phyloP scores from a whole-genome alignment of 2,113 vertebrate genomes.

The Oncorhynchus kisutch region DNA sequence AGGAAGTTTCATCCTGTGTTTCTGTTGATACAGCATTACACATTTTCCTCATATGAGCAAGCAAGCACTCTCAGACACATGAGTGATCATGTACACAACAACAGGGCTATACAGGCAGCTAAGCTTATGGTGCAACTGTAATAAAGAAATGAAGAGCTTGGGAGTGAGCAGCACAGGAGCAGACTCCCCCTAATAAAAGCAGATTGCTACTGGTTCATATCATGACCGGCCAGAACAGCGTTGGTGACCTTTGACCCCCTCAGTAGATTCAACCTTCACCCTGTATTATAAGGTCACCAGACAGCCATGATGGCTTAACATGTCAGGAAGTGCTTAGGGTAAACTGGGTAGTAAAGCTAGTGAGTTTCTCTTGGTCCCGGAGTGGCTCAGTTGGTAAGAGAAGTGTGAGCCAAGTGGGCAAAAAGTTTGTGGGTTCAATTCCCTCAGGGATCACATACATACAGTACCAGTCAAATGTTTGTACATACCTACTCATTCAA shows the following conservation, averaged over 20 bases:
- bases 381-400: no score
- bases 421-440: no score
- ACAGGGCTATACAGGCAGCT: slow-evolving; percentile 9
- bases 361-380: no score
- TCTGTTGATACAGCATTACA: background rate
- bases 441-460: no score
- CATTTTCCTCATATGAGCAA: background rate
- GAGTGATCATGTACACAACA: background rate
- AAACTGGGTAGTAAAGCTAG: no score
- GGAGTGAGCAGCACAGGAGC: slow-evolving; percentile 12
- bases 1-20: background rate
- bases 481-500: no score
- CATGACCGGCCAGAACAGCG: slow-evolving; percentile 53
- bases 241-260: slow-evolving; percentile 46
- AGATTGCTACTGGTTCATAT: slow-evolving; percentile 53
- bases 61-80: slow-evolving; percentile 9
- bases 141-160: slow-evolving; percentile 46
- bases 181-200: slow-evolving; percentile 39
- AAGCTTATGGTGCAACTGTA: slow-evolving; percentile 31
- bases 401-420: no score
- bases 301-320: no score
- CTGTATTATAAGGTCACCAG: background rate
- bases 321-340: background rate
- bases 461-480: no score
- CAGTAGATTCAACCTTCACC: slow-evolving; percentile 20